Conservation (phyloP, 1,140 invertebrate species). For the Ips typographus region DNA sequence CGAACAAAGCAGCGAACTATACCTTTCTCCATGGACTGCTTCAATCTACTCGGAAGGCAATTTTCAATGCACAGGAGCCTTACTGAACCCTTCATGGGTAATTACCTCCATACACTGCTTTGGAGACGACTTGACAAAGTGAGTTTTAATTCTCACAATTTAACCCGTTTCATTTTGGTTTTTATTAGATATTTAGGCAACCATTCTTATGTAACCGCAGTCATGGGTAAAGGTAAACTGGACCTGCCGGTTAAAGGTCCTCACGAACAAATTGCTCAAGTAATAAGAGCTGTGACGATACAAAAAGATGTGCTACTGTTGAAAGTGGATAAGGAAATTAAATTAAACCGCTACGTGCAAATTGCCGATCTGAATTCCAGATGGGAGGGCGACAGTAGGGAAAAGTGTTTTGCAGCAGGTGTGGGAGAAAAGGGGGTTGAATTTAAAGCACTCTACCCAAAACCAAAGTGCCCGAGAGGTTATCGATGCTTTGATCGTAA, state of each 20-base stretch:
- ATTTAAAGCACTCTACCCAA: slow-evolving; percentile 32
- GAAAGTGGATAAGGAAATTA: slow-evolving; percentile 58
- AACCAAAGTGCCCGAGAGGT: slow-evolving; percentile 54
- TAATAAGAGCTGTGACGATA: slow-evolving; percentile 58
- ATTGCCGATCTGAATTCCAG: slow-evolving; percentile 55
- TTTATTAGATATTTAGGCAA: slow-evolving; percentile 43
- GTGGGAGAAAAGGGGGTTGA: slow-evolving; percentile 18
- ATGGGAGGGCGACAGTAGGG: slow-evolving; percentile 49
- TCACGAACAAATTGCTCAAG: slow-evolving; percentile 65
- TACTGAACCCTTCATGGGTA: slow-evolving; percentile 66
- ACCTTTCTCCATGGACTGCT: slow-evolving; percentile 67
- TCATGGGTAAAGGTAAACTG: slow-evolving; percentile 65
- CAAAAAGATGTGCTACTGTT: slow-evolving; percentile 59
- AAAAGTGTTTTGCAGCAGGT: slow-evolving; percentile 59
- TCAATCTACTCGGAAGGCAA: slow-evolving; percentile 66
- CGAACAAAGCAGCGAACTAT: slow-evolving; percentile 43
- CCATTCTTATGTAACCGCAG: slow-evolving; percentile 61
- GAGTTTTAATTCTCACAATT: neutral
- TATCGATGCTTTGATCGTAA: slow-evolving; percentile 56
- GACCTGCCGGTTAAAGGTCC: slow-evolving; percentile 60
- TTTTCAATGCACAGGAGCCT: slow-evolving; percentile 65
- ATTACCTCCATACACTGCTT: slow-evolving; percentile 61
- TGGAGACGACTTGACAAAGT: slow-evolving; percentile 7
- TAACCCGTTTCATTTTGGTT: neutral
- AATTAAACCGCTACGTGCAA: slow-evolving; percentile 63